Evolutionary conservation across 1,140 invertebrate species (phyloP).

Genomic region (Caenorhabditis elegans): DNA sequence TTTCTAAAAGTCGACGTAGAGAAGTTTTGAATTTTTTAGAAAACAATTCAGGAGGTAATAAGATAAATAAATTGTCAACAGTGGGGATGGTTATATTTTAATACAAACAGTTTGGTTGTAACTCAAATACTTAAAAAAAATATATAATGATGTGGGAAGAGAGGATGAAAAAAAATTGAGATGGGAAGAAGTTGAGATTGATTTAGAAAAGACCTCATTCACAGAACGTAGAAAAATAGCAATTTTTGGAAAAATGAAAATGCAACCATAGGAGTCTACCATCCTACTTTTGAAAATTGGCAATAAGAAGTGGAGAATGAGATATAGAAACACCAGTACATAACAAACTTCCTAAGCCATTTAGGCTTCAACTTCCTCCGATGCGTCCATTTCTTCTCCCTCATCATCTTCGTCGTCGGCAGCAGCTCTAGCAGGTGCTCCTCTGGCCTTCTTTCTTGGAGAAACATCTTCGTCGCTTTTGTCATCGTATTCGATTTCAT

Average conservation of each 20-base stretch:
- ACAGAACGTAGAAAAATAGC: not conserved
- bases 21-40: no score
- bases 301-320: not conserved
- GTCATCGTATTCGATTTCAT: constrained; percentile 47
- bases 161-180: no score
- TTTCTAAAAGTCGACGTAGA: no score
- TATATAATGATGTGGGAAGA: no score
- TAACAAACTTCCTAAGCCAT: not conserved
- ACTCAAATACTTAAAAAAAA: no score
- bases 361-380: not conserved
- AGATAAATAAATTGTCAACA: not conserved
- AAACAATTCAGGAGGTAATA: no score
- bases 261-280: not conserved
- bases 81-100: no score
- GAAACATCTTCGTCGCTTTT: constrained; percentile 40
- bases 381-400: not conserved
- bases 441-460: not conserved
- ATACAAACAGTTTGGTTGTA: no score
- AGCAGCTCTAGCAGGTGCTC: not conserved
- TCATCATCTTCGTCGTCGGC: not conserved
- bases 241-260: not conserved
- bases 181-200: not conserved
- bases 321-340: not conserved
- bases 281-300: not conserved
- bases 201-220: not conserved